Evolutionary conservation across 2,113 vertebrate genomes (phyloP).

Genomic region (Odobenus rosmarus): DNA sequence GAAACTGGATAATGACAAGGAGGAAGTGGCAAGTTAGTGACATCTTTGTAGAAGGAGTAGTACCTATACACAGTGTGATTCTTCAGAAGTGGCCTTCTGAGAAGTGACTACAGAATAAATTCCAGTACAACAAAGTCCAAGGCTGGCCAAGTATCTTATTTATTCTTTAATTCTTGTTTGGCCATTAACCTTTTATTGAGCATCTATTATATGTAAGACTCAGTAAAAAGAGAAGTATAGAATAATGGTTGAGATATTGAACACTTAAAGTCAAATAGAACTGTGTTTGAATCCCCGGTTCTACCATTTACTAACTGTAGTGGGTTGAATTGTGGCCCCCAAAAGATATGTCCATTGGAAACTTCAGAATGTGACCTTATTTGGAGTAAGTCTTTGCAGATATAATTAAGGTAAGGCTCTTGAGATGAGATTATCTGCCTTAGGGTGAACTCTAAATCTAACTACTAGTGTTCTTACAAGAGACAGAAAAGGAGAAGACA

Average conservation of each 20-base stretch:
- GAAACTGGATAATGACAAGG: slow-evolving; percentile 69
- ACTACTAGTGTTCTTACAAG: not conserved
- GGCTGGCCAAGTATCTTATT: not conserved
- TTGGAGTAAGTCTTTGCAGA: slow-evolving; percentile 26
- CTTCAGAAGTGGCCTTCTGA: slow-evolving; percentile 41
- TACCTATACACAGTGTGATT: slow-evolving; percentile 45
- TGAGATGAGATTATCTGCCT: not conserved
- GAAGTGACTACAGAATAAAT: slow-evolving; percentile 28
- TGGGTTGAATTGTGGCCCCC: not conserved
- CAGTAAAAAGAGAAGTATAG: not conserved
- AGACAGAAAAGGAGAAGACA: not conserved
- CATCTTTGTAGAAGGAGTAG: slow-evolving; percentile 61
- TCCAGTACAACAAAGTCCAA: not conserved
- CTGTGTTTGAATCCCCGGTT: not conserved
- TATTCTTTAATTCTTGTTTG: slow-evolving; percentile 43
- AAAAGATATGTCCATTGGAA: not conserved
- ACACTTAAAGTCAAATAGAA: not conserved
- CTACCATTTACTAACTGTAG: not conserved
- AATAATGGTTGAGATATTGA: slow-evolving; percentile 28
- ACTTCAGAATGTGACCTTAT: slow-evolving; percentile 3
- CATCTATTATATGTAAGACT: not conserved
- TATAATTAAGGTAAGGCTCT: not conserved
- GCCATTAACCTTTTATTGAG: slow-evolving; percentile 30
- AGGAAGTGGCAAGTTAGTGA: slow-evolving; percentile 64
- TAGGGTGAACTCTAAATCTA: not conserved